phyloP scores from a whole-genome alignment of 2,888 invertebrate species.

The Chaitophorus viminalis region DNA sequence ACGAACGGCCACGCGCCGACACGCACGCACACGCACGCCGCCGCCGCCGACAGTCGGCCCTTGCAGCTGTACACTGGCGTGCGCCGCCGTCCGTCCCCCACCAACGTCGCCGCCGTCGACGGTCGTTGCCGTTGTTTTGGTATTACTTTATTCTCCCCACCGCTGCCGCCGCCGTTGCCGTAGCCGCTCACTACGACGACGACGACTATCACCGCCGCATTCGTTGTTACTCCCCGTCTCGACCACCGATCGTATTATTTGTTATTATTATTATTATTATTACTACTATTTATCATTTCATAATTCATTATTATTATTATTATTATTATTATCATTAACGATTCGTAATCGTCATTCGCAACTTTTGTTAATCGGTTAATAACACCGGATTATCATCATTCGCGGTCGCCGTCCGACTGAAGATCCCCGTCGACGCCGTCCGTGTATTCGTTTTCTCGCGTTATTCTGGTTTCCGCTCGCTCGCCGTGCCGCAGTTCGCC shows the following conservation, averaged over 20 bases:
- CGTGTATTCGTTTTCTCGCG: not conserved
- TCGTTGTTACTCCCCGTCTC: not conserved
- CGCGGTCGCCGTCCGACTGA: too few species aligned
- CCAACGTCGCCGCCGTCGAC: not conserved
- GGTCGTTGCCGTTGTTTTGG: slow-evolving; percentile 45
- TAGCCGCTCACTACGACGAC: not conserved
- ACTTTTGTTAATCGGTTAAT: too few species aligned
- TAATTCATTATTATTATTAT: not conserved
- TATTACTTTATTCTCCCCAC: slow-evolving; percentile 13
- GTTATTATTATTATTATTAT: slow-evolving; percentile 9
- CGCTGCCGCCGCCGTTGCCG: not conserved
- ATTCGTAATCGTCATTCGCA: not conserved
- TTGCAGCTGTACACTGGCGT: not conserved
- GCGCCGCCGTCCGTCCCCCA: not conserved
- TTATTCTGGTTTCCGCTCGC: not conserved
- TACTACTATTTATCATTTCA: not conserved
- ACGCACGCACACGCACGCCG: too few species aligned
- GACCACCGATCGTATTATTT: not conserved
- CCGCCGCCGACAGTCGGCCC: not conserved
- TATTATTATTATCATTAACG: not conserved
- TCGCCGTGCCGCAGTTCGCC: not conserved
- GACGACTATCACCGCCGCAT: not conserved
- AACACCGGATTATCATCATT: too few species aligned
- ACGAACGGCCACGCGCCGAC: not conserved
- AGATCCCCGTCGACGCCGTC: not conserved